phyloP scores from a whole-genome alignment of 2,113 vertebrate species.

The Pterophyllum scalare region DNA sequence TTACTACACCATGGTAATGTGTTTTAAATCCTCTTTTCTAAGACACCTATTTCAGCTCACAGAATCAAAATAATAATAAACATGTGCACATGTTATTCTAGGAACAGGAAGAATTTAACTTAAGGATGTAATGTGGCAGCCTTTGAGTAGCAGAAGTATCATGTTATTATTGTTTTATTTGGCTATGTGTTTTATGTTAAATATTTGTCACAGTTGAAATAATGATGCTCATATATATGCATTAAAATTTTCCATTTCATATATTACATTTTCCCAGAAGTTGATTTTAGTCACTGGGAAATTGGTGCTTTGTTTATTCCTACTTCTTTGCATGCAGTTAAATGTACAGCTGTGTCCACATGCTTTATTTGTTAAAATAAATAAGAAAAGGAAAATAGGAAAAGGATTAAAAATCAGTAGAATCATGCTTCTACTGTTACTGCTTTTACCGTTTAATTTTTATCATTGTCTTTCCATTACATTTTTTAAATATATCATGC shows the following conservation, averaged over 20 bases:
- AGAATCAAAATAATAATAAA: too few relatives aligned
- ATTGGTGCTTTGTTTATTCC: not conserved
- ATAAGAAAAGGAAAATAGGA: not conserved
- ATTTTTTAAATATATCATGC: not conserved
- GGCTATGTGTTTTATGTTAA: not conserved
- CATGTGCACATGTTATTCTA: too few relatives aligned
- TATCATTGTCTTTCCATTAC: too few relatives aligned
- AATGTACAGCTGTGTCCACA: not conserved
- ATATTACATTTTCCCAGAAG: not conserved
- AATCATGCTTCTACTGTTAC: too few relatives aligned
- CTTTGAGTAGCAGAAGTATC: not conserved
- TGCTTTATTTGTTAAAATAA: not conserved
- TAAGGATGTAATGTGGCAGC: not conserved
- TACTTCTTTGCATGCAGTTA: not conserved
- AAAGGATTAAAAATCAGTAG: not conserved
- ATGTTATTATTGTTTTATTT: not conserved
- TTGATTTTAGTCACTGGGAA: not conserved
- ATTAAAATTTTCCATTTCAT: not conserved
- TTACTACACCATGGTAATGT: not conserved
- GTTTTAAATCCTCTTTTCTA: not conserved
- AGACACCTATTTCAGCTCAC: not conserved
- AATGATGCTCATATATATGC: not conserved
- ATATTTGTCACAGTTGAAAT: not conserved
- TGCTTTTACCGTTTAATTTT: too few relatives aligned
- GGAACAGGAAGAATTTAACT: not conserved